Evolutionary conservation across 2,113 vertebrate species (phyloP).

Genomic region (Mionectes macconnelli): DNA sequence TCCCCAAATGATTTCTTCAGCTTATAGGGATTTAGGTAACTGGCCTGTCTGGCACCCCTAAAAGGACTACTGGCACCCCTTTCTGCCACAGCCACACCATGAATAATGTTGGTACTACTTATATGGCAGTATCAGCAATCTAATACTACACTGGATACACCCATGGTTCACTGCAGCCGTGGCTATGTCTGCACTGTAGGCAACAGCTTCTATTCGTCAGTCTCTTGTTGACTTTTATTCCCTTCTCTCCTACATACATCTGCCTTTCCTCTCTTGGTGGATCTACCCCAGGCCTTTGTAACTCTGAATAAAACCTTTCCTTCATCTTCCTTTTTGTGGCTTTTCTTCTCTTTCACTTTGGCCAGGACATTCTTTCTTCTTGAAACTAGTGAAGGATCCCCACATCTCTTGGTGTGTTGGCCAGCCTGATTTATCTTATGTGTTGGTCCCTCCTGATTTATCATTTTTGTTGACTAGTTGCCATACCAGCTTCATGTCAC

Average conservation of each 20-base stretch:
- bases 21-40: background rate
- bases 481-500: background rate
- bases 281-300: background rate
- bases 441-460: background rate
- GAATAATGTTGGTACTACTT: background rate
- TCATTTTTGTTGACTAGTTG: background rate
- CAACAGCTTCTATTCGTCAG: background rate
- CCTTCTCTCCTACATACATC: background rate
- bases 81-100: background rate
- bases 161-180: background rate
- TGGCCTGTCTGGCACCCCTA: background rate
- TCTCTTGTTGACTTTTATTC: background rate
- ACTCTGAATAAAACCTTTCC: background rate
- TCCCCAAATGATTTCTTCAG: background rate
- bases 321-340: background rate
- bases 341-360: background rate
- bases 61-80: background rate
- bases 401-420: background rate
- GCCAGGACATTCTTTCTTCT: background rate
- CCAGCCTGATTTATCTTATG: too few species aligned
- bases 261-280: background rate
- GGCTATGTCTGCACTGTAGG: background rate
- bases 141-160: background rate
- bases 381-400: background rate
- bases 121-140: background rate